A percentile compares a stretch with the other conserved stretches of the same genome.
phyloP scores from a whole-genome alignment of 2,797 vertebrate species.

The Poeciliopsis gracilis region DNA sequence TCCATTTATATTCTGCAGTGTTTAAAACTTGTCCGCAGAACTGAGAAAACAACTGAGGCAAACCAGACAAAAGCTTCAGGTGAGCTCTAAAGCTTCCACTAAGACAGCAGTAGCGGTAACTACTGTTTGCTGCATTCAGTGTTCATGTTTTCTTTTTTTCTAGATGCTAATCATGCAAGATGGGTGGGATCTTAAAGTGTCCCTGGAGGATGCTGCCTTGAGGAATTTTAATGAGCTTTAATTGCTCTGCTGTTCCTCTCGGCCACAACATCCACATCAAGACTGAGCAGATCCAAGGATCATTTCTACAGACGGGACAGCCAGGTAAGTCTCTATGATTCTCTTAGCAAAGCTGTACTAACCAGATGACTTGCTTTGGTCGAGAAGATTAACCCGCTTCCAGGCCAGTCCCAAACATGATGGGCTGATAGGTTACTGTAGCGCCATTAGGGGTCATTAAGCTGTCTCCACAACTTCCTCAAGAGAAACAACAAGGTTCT shows the following conservation, averaged over 20 bases:
- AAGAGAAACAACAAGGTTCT: slow-evolving; percentile 1
- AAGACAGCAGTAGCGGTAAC: neutral
- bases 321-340: slow-evolving; percentile 46
- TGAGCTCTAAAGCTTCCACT: neutral
- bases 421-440: slow-evolving; percentile 40
- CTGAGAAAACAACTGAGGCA: neutral
- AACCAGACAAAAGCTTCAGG: neutral
- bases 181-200: slow-evolving; percentile 64
- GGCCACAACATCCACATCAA: slow-evolving; percentile 25
- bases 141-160: neutral
- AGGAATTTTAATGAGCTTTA: slow-evolving; percentile 73
- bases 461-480: slow-evolving; percentile 39
- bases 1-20: neutral
- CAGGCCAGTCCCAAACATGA: slow-evolving; percentile 13
- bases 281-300: slow-evolving; percentile 30
- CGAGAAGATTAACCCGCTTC: neutral
- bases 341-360: neutral
- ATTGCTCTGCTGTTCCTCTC: slow-evolving; percentile 53
- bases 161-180: slow-evolving; percentile 13
- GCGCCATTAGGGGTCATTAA: slow-evolving; percentile 28
- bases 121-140: neutral
- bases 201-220: slow-evolving; percentile 33
- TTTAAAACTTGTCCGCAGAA: neutral
- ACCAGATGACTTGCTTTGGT: neutral
- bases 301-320: slow-evolving; percentile 4